Percentiles rank a stretch among this genome's conserved stretches.
These are phyloP conservation scores for Buphagus erythrorhynchus DNA, from an alignment of 2,797 vertebrate species.

Conservation along the genomic window DNA sequence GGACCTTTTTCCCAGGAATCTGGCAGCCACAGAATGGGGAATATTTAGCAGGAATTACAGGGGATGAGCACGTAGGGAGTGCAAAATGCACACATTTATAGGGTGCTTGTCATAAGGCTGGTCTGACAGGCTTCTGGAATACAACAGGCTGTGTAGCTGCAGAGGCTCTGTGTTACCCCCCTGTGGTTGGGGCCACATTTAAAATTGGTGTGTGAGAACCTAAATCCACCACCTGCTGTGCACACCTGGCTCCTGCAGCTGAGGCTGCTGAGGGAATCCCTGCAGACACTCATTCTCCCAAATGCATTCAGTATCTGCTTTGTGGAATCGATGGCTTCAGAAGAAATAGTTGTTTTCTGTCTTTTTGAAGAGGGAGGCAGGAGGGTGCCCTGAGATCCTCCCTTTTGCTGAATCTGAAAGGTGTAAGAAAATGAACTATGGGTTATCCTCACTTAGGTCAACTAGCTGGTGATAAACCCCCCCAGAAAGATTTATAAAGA, in stretches of 20 bases:
- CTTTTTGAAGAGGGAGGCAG: not conserved
- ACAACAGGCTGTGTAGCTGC: not conserved
- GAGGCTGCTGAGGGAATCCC: not conserved
- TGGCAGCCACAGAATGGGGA: not conserved
- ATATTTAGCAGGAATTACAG: not conserved
- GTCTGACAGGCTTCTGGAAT: not conserved
- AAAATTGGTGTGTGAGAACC: not conserved
- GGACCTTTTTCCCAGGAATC: not conserved
- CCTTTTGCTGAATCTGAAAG: not conserved
- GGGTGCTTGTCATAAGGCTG: not conserved
- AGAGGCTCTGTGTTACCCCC: not conserved
- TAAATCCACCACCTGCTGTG: not conserved
- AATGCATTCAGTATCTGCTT: not conserved
- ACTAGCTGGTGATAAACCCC: not conserved
- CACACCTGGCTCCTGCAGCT: not conserved
- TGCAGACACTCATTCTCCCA: accelerated
- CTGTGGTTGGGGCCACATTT: not conserved
- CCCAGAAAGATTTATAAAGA: not conserved
- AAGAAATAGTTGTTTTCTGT: not conserved
- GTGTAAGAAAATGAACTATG: accelerated
- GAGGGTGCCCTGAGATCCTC: not conserved
- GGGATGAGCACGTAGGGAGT: not conserved
- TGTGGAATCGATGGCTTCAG: accelerated
- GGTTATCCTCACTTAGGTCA: not conserved
- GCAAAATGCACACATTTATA: not conserved